Evolutionary conservation across 2,113 vertebrate genomes (phyloP).

Genomic region (Burhinus bistriatus): DNA sequence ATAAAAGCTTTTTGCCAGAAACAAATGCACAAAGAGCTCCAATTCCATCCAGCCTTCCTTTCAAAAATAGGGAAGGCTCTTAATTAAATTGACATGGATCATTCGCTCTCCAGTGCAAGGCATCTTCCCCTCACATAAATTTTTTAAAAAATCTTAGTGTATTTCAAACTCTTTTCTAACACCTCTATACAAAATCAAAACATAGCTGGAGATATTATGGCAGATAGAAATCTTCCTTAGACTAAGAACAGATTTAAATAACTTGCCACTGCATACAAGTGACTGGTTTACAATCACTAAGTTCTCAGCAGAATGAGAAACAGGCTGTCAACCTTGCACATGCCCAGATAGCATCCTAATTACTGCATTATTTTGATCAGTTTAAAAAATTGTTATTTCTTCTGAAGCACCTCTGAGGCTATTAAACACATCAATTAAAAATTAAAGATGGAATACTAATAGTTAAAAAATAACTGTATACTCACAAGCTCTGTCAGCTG

Average conservation of each 20-base stretch:
- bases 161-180: background rate
- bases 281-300: background rate
- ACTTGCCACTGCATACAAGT: background rate
- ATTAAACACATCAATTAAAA: background rate
- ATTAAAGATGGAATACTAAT: background rate
- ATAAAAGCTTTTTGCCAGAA: background rate
- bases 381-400: background rate
- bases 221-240: background rate
- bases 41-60: background rate
- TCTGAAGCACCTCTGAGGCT: background rate
- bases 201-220: background rate
- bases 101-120: background rate
- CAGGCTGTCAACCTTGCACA: background rate
- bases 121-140: background rate
- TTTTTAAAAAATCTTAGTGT: background rate
- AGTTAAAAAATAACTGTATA: conserved; percentile 29
- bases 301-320: background rate
- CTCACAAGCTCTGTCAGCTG: conserved; percentile 93
- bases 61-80: background rate
- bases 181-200: background rate
- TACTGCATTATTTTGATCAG: background rate
- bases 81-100: background rate
- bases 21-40: background rate
- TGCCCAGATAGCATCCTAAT: background rate
- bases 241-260: background rate